A percentile compares a stretch with the other conserved stretches of the same genome.
Conservation (phyloP, 37 sponge, comb jelly and placozoan species). For the Agelas oroides region DNA sequence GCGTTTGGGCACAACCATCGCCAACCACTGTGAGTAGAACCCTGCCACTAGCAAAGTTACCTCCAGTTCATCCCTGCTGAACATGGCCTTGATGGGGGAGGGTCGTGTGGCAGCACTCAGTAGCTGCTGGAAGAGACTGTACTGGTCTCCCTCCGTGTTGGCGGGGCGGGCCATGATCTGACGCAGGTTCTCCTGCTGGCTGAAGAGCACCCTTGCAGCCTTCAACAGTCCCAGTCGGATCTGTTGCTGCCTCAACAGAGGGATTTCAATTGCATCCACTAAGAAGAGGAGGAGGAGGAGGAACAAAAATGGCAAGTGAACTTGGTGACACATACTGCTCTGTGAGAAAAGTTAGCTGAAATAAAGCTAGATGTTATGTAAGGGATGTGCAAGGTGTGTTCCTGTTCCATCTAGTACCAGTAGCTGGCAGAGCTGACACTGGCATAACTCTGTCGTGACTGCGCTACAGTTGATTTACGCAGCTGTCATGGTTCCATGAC, state of each 20-base stretch:
- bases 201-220: constrained; percentile 92
- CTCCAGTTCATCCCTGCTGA: constrained; percentile 92
- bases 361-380: background rate
- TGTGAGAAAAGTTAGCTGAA: background rate
- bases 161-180: constrained; percentile 79
- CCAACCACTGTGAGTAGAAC: too few species aligned
- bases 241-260: constrained; percentile 83
- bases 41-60: constrained; percentile 16
- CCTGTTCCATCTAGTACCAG: too few species aligned
- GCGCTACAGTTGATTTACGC: too few species aligned
- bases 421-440: too few species aligned
- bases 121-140: constrained; percentile 88
- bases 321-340: background rate
- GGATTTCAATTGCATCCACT: constrained; percentile 56
- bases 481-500: too few species aligned
- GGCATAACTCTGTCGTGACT: too few species aligned
- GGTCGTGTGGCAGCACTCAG: constrained; percentile 93
- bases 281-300: background rate
- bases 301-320: background rate
- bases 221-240: constrained; percentile 86
- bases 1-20: too few species aligned
- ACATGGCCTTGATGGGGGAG: constrained; percentile 93
- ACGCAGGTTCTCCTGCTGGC: constrained; percentile 89
- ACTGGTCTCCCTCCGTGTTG: constrained; percentile 55
- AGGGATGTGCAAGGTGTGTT: background rate